phyloP scores from a whole-genome alignment of 2,888 invertebrate genomes.

The Papilio demoleus region DNA sequence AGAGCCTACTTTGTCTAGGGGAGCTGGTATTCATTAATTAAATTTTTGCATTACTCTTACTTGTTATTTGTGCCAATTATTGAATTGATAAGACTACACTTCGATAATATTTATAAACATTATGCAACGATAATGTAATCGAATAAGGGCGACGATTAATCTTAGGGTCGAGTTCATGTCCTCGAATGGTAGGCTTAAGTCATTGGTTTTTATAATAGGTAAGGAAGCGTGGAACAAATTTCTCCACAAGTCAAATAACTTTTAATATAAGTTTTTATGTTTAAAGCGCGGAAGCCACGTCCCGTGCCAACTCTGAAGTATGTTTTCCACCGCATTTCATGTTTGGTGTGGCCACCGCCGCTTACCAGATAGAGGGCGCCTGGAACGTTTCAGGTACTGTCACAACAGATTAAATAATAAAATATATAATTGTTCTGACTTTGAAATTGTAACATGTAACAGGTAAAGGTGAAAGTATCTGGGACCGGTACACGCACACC shows the following conservation, averaged over 20 bases:
- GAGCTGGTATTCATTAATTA: background rate
- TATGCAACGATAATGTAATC: slow-evolving; percentile 4
- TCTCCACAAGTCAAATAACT: no score
- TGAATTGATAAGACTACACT: slow-evolving; percentile 4
- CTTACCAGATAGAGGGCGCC: slow-evolving; percentile 82
- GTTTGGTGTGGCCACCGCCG: slow-evolving; percentile 79
- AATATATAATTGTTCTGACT: background rate
- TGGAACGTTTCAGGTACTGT: slow-evolving; percentile 80
- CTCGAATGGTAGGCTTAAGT: background rate
- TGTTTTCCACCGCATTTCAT: slow-evolving; percentile 69
- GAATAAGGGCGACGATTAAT: slow-evolving; percentile 1
- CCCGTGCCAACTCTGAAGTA: slow-evolving; percentile 31
- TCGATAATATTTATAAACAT: slow-evolving; percentile 8
- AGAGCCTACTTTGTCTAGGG: no score
- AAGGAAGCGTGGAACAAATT: no score
- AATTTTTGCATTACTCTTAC: background rate
- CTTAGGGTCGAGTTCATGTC: slow-evolving; percentile 1
- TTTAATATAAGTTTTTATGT: no score
- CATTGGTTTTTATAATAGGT: no score
- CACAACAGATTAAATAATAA: background rate
- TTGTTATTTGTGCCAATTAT: background rate
- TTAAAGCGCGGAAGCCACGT: slow-evolving; percentile 17
- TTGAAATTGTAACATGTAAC: background rate
- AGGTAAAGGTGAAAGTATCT: slow-evolving; percentile 86
- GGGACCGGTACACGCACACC: slow-evolving; percentile 86